Percentiles rank a stretch among this genome's conserved stretches.
Conservation (phyloP, 2,888 invertebrate genomes). For the Deroplatys truncata region DNA sequence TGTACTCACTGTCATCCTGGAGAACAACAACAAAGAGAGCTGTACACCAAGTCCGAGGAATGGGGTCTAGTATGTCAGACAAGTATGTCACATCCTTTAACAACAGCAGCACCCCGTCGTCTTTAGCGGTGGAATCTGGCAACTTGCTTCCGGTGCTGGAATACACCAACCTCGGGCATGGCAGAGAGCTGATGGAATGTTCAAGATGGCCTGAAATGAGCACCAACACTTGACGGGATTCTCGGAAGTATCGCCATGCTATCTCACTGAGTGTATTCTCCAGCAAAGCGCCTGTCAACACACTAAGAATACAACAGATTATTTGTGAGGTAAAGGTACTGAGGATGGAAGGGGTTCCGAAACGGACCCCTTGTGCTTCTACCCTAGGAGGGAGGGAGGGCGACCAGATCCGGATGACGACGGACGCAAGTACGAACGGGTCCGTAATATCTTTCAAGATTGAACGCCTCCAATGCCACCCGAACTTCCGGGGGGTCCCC, state of each 20-base stretch:
- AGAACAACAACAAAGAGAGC: neutral
- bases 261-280: neutral
- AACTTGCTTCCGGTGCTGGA: neutral
- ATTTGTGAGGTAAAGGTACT: too few species aligned
- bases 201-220: neutral
- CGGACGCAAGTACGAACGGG: too few species aligned
- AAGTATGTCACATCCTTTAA: neutral
- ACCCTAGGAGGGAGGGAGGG: too few species aligned
- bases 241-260: neutral
- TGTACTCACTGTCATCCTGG: neutral
- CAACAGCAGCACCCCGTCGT: neutral
- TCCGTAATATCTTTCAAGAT: too few species aligned
- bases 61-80: neutral
- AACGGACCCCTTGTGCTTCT: too few species aligned
- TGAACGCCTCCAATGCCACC: too few species aligned
- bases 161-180: neutral
- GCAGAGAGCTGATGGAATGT: neutral
- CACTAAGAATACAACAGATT: neutral
- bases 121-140: neutral
- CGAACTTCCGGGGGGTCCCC: too few species aligned
- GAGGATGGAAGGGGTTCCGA: too few species aligned
- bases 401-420: too few species aligned
- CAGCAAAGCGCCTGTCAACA: neutral
- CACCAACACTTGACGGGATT: neutral
- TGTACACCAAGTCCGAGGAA: neutral